Evolutionary conservation across 2,113 vertebrate species (phyloP).

Genomic region (Hassar affinis): DNA sequence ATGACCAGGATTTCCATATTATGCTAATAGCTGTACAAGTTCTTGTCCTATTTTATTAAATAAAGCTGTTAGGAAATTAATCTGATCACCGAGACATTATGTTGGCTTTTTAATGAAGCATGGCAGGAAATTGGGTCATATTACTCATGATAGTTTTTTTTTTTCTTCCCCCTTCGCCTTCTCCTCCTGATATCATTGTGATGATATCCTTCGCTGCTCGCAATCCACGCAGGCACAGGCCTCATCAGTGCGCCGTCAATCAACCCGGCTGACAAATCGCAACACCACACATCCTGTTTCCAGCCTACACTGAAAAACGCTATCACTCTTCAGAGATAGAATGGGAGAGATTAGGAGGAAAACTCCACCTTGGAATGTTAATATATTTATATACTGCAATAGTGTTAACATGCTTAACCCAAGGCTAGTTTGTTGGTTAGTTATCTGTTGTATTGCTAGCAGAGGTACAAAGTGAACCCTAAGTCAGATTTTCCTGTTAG

Average conservation of each 20-base stretch:
- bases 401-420: no score
- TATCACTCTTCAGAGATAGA: conserved; percentile 3
- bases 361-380: neutral
- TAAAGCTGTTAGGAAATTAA: conserved; percentile 77
- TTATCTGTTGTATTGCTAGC: no score
- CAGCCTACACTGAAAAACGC: conserved; percentile 33
- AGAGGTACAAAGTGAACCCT: no score
- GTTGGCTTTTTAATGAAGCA: conserved; percentile 67
- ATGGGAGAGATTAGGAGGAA: neutral
- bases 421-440: no score
- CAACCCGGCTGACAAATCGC: conserved; percentile 27
- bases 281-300: conserved; percentile 29
- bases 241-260: conserved; percentile 43
- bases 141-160: conserved; percentile 67
- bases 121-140: conserved; percentile 67
- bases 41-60: conserved; percentile 80
- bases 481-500: no score
- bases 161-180: conserved; percentile 47
- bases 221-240: conserved; percentile 3
- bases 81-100: conserved; percentile 61
- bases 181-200: conserved; percentile 57
- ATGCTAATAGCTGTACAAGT: conserved; percentile 70
- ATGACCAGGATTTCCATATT: conserved; percentile 78
- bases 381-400: no score
- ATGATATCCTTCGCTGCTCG: conserved; percentile 37